These are phyloP conservation scores for Ophonus ardosiacus DNA, from an alignment of 2,888 invertebrate species.

Conservation along the genomic window DNA sequence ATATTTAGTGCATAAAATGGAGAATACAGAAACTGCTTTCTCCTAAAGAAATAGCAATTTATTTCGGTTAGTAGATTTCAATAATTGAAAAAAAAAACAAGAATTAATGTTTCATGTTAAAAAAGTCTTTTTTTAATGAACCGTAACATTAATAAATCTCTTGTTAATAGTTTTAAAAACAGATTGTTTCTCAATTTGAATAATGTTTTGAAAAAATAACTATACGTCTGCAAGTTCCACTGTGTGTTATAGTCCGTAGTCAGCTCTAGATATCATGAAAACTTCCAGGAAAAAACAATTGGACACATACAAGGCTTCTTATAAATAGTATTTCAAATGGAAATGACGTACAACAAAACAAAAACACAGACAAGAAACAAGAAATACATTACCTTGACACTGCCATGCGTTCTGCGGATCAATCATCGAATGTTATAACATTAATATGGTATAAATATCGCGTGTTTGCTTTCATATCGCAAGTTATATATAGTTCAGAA, in stretches of 20 bases:
- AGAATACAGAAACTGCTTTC: constrained; percentile 26
- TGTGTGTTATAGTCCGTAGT: background rate
- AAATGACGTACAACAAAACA: background rate
- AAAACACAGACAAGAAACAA: background rate
- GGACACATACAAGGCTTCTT: constrained; percentile 2
- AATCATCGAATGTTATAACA: constrained; percentile 12
- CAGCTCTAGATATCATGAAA: background rate
- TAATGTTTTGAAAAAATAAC: background rate
- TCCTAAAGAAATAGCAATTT: background rate
- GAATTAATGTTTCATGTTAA: background rate
- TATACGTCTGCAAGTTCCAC: background rate
- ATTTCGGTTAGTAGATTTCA: background rate
- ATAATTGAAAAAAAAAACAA: background rate
- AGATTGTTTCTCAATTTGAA: background rate
- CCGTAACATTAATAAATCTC: no score
- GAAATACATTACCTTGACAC: constrained; percentile 34
- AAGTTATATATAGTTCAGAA: constrained; percentile 15
- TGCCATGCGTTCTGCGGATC: constrained; percentile 17
- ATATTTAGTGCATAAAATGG: constrained; percentile 22
- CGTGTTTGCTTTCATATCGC: constrained; percentile 2
- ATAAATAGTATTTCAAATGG: constrained; percentile 5
- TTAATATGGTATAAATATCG: constrained; percentile 11
- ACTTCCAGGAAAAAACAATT: background rate
- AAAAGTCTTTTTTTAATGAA: no score
- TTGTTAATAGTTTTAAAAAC: no score